These are phyloP conservation scores for Calephelis nemesis DNA, from an alignment of 1,140 invertebrate genomes.

Conservation along the genomic window DNA sequence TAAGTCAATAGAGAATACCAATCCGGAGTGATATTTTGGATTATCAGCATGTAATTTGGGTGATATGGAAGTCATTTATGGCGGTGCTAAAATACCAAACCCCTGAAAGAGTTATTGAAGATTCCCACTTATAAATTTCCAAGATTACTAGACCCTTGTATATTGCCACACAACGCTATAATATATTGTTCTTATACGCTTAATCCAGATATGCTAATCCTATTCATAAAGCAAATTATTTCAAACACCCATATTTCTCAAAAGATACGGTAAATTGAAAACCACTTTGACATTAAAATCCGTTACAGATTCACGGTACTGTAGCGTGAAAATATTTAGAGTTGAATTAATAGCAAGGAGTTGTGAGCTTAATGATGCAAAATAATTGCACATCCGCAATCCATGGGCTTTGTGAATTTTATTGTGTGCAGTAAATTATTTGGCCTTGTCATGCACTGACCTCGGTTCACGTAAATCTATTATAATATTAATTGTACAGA, in stretches of 20 bases:
- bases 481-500: conserved; percentile 56
- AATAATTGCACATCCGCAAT: conserved; percentile 45
- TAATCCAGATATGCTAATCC: too few species aligned
- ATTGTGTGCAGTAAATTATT: conserved; percentile 43
- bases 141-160: too few species aligned
- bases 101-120: too few species aligned
- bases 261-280: background rate
- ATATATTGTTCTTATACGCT: too few species aligned
- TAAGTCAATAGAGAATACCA: too few species aligned
- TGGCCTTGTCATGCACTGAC: conserved; percentile 44
- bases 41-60: too few species aligned
- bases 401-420: conserved; percentile 35
- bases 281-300: background rate
- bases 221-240: too few species aligned
- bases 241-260: background rate
- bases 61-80: too few species aligned
- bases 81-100: too few species aligned
- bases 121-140: too few species aligned
- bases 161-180: too few species aligned
- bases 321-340: conserved; percentile 17
- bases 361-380: conserved; percentile 37
- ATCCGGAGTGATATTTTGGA: too few species aligned
- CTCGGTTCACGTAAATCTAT: conserved; percentile 42
- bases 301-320: conserved; percentile 8
- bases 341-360: conserved; percentile 4